Conservation (phyloP, 1,140 invertebrate species). For the Bradysia coprophila region DNA sequence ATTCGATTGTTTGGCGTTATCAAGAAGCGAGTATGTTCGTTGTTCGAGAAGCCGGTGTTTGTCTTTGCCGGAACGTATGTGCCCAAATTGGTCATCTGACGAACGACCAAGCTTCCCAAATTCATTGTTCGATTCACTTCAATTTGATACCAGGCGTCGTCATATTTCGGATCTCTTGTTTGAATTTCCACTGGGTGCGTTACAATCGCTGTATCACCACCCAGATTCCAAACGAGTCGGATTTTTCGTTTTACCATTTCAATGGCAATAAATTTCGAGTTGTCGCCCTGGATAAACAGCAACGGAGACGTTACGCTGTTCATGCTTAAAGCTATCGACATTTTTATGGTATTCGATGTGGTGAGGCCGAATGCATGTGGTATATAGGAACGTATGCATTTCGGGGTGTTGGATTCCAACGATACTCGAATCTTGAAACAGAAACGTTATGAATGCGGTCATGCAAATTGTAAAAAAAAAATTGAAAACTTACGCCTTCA, state of each 20-base stretch:
- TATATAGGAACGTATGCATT: constrained; percentile 57
- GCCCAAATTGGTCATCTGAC: constrained; percentile 20
- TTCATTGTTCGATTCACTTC: constrained; percentile 38
- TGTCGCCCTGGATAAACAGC: constrained; percentile 24
- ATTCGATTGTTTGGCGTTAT: constrained; percentile 26
- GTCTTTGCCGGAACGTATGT: constrained; percentile 9
- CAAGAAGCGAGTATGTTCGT: constrained; percentile 17
- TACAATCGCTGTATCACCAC: constrained; percentile 40
- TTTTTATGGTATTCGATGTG: constrained; percentile 45
- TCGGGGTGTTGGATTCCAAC: constrained; percentile 37
- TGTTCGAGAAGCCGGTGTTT: constrained; percentile 13
- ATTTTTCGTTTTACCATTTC: constrained; percentile 61
- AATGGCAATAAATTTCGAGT: constrained; percentile 54
- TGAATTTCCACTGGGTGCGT: constrained; percentile 39
- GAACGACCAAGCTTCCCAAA: constrained; percentile 15
- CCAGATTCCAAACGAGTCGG: constrained; percentile 57
- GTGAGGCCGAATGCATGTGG: constrained; percentile 39
- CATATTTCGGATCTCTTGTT: constrained; percentile 34
- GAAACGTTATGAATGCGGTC: constrained; percentile 5
- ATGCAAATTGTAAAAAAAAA: constrained; percentile 2
- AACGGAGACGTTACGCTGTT: constrained; percentile 22
- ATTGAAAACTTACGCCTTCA: constrained; percentile 40
- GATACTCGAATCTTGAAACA: constrained; percentile 58
- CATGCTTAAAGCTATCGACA: constrained; percentile 42
- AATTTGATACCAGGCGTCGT: constrained; percentile 53